These are phyloP conservation scores for Lepus europaeus DNA, from an alignment of 2,113 vertebrate genomes.

Conservation along the genomic window DNA sequence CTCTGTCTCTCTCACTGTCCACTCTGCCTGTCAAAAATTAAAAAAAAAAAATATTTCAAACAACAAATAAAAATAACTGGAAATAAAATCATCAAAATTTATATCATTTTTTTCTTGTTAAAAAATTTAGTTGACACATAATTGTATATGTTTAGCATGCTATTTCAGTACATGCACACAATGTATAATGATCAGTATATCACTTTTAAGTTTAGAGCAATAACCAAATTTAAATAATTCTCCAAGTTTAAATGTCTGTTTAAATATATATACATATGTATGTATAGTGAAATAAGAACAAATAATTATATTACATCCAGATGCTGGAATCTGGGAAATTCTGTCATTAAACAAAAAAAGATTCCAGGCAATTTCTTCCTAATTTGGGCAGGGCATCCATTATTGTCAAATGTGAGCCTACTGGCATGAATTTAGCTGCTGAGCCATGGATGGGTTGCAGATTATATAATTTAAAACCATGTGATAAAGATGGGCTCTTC, in stretches of 20 bases:
- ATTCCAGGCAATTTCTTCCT: neutral
- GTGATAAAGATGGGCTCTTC: neutral
- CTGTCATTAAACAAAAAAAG: neutral
- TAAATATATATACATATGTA: neutral
- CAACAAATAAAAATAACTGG: conserved; percentile 4
- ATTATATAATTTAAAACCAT: neutral
- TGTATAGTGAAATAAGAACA: neutral
- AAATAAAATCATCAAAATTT: conserved; percentile 37
- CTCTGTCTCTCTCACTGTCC: too few relatives aligned
- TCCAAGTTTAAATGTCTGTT: neutral
- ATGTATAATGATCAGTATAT: neutral
- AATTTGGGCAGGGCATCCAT: neutral
- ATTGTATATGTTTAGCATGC: too few relatives aligned
- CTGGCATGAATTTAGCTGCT: neutral
- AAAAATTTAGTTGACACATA: too few relatives aligned
- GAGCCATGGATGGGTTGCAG: neutral
- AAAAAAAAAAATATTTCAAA: neutral
- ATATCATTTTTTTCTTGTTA: neutral
- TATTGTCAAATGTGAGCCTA: neutral
- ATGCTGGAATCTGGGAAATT: neutral
- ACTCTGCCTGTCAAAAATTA: too few relatives aligned
- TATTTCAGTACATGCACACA: too few relatives aligned
- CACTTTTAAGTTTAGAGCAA: conserved; percentile 40
- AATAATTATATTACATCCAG: neutral
- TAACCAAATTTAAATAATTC: conserved; percentile 15